Base-by-base conservation (phyloP, 2,888 invertebrate genomes). In the Tipula lateralis region DNA sequence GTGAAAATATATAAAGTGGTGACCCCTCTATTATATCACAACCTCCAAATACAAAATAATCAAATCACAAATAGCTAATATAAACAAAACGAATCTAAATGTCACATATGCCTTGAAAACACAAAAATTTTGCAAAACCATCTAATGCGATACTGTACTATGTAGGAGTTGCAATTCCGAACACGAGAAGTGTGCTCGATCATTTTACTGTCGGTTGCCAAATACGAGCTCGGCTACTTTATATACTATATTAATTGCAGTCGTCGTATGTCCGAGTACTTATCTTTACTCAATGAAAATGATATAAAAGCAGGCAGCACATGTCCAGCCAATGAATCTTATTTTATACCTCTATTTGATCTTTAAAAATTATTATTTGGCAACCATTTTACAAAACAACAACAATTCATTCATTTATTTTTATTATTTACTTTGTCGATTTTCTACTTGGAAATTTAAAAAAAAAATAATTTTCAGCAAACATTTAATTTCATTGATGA, bases 341-440 rank as follows among this genome's bases (percentile, higher is more conserved):
- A 6, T 66, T 66, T 66, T 66, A 9, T 66, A 66, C 66, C 66
- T 66, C 24, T 66, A 66, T 66, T 66, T 66, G 66, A 66, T 66
- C 24, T 66, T 66, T 66, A 24, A 66, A 9, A 24, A 66, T 24
- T 24, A 66, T 24, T 66, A 24, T 66, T 66, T 66, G 66, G 66
- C 66, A 66, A 66, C 66, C 66, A 66, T 66, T 66, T 66, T 66
- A 66, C 66, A 66, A 66, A 19, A 66, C 66, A 66, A 66, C 44
- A 44, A 36, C 9, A n/a, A 39, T 66, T 66, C 66, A 66, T 66
- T 66, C 66, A 66, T 24, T 66, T 24, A 24, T 50, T 50, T 16
- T 44, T 19, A 19, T 39, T 39, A 2, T 39, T 12, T 44, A 44
- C 44, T 44, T 44, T 2, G 66, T 66, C 66, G 66, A 9, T 66